Base-by-base conservation (phyloP, 2,113 vertebrate genomes). In the Eolophus roseicapilla region DNA sequence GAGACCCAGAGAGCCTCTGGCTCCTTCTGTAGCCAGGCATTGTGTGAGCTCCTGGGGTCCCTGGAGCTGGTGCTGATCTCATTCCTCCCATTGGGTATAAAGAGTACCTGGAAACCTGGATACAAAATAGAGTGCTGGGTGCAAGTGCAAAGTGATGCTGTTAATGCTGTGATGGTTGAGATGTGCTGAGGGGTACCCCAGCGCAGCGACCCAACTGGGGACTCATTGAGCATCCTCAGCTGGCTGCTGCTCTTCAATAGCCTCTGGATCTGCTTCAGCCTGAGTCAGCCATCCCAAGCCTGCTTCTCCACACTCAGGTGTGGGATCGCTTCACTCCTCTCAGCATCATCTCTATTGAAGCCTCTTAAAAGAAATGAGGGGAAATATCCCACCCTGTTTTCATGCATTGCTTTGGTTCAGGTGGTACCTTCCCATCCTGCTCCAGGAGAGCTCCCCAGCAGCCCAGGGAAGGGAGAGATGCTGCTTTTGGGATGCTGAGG, bases 271-370 rank as follows among this genome's bases (percentile, higher is more conserved):
- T 44, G n/a, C 46, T 41, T 9, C 39, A 65, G 28, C 47, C 57
- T 0, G 0, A 55, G 60, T 1, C 2, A 20, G 12, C 17, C 21
- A 9, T 13, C n/a, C 37, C 3, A 7, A 83, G 57, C 62, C 59
- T 1, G 1, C 6, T 68, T 5, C 37, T 17, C 20, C 39, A 4
- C 0, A 0, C 46, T 13, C 0, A 1, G 11, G 7, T 71, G 63
- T 73, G 39, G 11, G 31, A 18, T 46, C 0, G 0, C 52, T 59
- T 63, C 60, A 31, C 2, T 29, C 27, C 31, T 73, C 53, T 39
- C 13, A 2, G 28, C 43, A 19, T 77, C 9, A 0, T 31, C 55
- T 44, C 73, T 60, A 0, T 27, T 57, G 23, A 29, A 39, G 1
- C n/a, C 47, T 44, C 23, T 8, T 49, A 2, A 24, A 55, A 52